Evolutionary conservation across 2,113 vertebrate species (phyloP).

Genomic region (Psephotus haematonotus): DNA sequence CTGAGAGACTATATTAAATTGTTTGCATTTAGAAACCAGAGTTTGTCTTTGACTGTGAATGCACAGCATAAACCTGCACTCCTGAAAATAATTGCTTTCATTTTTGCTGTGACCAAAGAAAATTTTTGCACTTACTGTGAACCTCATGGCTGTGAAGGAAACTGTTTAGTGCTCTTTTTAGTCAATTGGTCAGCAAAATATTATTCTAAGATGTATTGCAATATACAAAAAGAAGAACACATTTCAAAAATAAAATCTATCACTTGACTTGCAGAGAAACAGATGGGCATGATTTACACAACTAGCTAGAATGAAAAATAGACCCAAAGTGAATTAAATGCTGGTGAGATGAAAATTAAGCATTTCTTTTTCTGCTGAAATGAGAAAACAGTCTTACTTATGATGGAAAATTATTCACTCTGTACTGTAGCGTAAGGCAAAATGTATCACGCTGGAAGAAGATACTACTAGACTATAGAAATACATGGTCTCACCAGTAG

Average conservation of each 20-base stretch:
- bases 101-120: neutral
- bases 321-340: conserved; percentile 28
- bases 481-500: neutral
- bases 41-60: conserved; percentile 23
- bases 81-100: conserved; percentile 25
- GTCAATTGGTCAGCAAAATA: neutral
- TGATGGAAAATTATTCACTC: conserved; percentile 55
- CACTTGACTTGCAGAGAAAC: conserved; percentile 32
- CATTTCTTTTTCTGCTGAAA: neutral
- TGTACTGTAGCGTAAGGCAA: conserved; percentile 37
- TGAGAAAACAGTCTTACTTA: conserved; percentile 48
- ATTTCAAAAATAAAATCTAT: conserved; percentile 29
- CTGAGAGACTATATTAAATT: neutral
- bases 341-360: conserved; percentile 19
- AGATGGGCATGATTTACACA: conserved; percentile 61
- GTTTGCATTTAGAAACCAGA: conserved; percentile 57
- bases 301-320: conserved; percentile 47
- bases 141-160: neutral
- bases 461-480: conserved; percentile 4
- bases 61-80: neutral
- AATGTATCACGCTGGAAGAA: conserved; percentile 21
- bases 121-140: conserved; percentile 6
- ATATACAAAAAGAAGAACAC: conserved; percentile 22
- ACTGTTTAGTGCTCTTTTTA: neutral
- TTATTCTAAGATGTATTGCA: conserved; percentile 17